Base-by-base conservation (phyloP, 2,888 invertebrate genomes). In the Cryptocheilus praepositus region DNA sequence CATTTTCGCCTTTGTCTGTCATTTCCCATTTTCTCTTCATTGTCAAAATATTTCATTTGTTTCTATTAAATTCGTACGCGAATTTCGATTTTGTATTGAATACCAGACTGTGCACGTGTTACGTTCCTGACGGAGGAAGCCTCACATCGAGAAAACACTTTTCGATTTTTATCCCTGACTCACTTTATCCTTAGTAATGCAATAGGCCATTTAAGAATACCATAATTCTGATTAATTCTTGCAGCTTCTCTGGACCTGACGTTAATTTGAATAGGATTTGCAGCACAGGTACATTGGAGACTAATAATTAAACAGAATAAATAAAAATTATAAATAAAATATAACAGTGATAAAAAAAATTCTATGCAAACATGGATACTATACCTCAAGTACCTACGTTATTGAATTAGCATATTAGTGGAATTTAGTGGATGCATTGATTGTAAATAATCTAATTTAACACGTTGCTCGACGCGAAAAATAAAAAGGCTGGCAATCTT, bases 41-140 rank as follows among this genome's bases (percentile, higher is more conserved):
- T 79, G 77, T 70, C 76, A 82, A 82, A 82, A 82, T 79, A 81
- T 69, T 64, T 74, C 49, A 64, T 76, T 69, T 71, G 63, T 61
- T 51, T 74, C 49, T 28, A 28, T 64, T 64, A 54, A 43, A 52
- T 52, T 36, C 19, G 25, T 55, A 55, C 55, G 67, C 19, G 4
- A 43, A 56, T 55, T 13, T 18, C 49, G 49, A 18, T 18, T 49
- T 18, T 18, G 18, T 13, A 11, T 5, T 49, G 49, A 5, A 5
- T 49, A 4, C 49, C 16, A 18, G 49, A 13, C 18, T 49, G 56
- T 51, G 55, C 63, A 61, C 52, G 61, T n/a, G 44, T 44, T 51
- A 46, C 53, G 16, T 58, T 53, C 53, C 43, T 53, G 28, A 51
- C 11, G 55, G 21, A 36, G 21, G 51, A 53, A 60, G 52, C 44